Evolutionary conservation across 2,113 vertebrate genomes (phyloP), one percentile per base, ranked within the genome.

Genomic region (Xiphophorus maculatus): DNA sequence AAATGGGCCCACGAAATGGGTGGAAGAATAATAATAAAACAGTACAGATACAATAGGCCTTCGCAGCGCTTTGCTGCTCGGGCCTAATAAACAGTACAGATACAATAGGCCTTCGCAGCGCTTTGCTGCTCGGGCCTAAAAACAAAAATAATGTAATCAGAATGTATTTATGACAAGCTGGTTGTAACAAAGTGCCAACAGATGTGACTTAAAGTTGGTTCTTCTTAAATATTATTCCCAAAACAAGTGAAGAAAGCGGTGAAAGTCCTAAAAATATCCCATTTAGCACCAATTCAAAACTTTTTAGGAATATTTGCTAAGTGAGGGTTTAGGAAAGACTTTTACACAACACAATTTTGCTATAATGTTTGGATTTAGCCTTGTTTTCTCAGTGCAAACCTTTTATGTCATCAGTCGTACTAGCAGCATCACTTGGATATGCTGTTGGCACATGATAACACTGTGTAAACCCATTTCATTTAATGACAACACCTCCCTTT

Each of bases 361-460:
- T 3, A 25, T 6, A 58, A 25, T 58, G 9, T 60, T 10, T 60
- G 28, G 19, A 65, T 28, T 48, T 13, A 33, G 28, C n/a, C 48
- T 7, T 7, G 22, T 63, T 58, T 15, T 48, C 15, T 84, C 33
- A 71, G 17, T 51, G 29, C 11, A 44, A 65, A 8, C 51, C 14
- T 32, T 66, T 48, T 35, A 66, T 37, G 35, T 11, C 25, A 3
- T 58, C 19, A n/a, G 27, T 13, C 1, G 29, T 54, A 66, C 32
- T 3, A 40, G 51, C 40, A 63, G 22, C 69, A 66, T 73, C 77
- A 30, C 28, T 0, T 51, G 69, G 74, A 80, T 2, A 27, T 29
- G 66, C 81, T 87, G 83, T 28, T 82, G 77, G 75, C 64, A 74
- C 66, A 64, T 14, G 74, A 86, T 81, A 28, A 71, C 25, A 32